A percentile compares a stretch with the other conserved stretches of the same genome.
These are phyloP conservation scores for Pygmarrhopalites habei DNA, from an alignment of 1,140 invertebrate species.

Conservation along the genomic window DNA sequence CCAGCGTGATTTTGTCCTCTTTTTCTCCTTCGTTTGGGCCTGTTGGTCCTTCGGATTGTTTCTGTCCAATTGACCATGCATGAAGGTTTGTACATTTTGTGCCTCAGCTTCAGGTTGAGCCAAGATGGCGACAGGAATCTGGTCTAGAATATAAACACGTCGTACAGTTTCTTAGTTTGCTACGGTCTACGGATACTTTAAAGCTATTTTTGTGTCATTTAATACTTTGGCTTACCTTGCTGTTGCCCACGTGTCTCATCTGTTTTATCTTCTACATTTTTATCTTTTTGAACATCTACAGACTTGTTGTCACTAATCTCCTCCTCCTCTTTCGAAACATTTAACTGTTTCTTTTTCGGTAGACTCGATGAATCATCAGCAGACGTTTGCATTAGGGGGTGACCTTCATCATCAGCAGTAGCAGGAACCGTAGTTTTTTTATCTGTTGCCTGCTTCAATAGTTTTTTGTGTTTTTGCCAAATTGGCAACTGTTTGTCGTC, in stretches of 20 bases:
- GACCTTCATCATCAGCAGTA: not conserved
- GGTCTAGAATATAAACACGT: not conserved
- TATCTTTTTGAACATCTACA: too few relatives aligned
- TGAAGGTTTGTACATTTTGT: not conserved
- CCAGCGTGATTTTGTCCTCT: not conserved
- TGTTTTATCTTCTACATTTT: too few relatives aligned
- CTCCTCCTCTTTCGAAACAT: not conserved
- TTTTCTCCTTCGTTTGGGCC: not conserved
- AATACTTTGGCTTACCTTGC: not conserved
- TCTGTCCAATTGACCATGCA: not conserved
- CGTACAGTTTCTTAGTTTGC: not conserved
- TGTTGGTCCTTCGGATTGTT: not conserved
- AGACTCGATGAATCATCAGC: not conserved
- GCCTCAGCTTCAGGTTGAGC: not conserved
- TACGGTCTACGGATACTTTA: not conserved
- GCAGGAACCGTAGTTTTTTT: not conserved
- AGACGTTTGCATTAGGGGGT: not conserved
- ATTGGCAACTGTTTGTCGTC: not conserved
- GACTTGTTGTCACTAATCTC: not conserved
- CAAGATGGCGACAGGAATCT: not conserved
- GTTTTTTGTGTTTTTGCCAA: constrained; percentile 3
- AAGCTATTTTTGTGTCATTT: not conserved
- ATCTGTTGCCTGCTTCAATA: constrained; percentile 5
- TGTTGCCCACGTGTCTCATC: not conserved
- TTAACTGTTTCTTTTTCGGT: not conserved